Evolutionary conservation across 2,888 invertebrate genomes (phyloP).

Genomic region (Panzeria rudis): DNA sequence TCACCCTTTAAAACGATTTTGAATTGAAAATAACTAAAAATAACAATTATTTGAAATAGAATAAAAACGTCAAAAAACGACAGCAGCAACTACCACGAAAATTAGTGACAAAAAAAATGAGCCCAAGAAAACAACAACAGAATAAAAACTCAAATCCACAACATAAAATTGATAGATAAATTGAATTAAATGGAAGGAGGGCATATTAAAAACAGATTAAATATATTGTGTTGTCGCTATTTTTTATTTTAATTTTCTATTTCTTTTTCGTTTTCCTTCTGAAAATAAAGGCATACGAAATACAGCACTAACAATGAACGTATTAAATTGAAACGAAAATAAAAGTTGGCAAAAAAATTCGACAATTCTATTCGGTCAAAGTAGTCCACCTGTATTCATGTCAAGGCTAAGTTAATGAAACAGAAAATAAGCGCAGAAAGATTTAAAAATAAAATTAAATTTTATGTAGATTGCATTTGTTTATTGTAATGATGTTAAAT

Average conservation of each 20-base stretch:
- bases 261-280: slow-evolving; percentile 4
- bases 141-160: slow-evolving; percentile 9
- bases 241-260: neutral
- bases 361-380: slow-evolving; percentile 35
- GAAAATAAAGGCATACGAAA: neutral
- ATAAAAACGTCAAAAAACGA: slow-evolving; percentile 19
- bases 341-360: slow-evolving; percentile 60
- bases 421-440: slow-evolving; percentile 46
- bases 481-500: slow-evolving; percentile 54
- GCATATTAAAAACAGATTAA: slow-evolving; percentile 51
- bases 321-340: slow-evolving; percentile 53
- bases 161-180: slow-evolving; percentile 54
- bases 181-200: slow-evolving; percentile 44
- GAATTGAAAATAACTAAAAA: slow-evolving; percentile 8
- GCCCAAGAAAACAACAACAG: slow-evolving; percentile 9
- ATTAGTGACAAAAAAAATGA: slow-evolving; percentile 34
- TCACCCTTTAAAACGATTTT: neutral
- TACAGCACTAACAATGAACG: slow-evolving; percentile 15
- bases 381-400: slow-evolving; percentile 67
- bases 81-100: slow-evolving; percentile 13
- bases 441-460: slow-evolving; percentile 13
- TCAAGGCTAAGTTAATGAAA: slow-evolving; percentile 70
- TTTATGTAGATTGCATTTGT: slow-evolving; percentile 23
- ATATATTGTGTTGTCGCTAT: slow-evolving; percentile 10
- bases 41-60: slow-evolving; percentile 12